Base-by-base conservation (phyloP, 2,797 vertebrate species). In the Caiman crocodilus region DNA sequence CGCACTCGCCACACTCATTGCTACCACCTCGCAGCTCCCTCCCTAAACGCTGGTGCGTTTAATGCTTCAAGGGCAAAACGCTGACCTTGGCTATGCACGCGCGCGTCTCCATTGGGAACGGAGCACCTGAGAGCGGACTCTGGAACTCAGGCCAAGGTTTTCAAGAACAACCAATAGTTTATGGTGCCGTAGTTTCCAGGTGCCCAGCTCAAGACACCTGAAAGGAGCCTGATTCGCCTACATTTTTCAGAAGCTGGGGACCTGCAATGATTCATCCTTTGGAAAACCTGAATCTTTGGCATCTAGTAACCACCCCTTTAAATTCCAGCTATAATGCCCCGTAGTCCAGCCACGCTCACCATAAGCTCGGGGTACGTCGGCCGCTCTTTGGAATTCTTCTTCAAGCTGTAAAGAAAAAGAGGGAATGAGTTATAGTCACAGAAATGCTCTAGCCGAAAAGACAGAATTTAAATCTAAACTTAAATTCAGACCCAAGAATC, bases 321-420 rank as follows among this genome's bases (percentile, higher is more conserved):
- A 78, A 56, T 73, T 82, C 82, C 82, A 78, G 28, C 84, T 32
- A 6, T 10, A 18, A 26, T 6, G 57, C 4, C 1, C 14, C 80
- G 67, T 28, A 4, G 50, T 12, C 28, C 65, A 83, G 84, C 14
- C 78, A 90, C 77, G 98, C 99, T 98, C 97, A 99, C 99, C 99
- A 99, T 99, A 98, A 99, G 99, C 97, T 99, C 99, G 97, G 99
- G 98, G 95, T 99, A 99, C 10, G 98, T 99, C 90, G 99, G 99
- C 96, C 99, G 98, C 96, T 99, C 99, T 98, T 98, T 99, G 98
- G 99, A 99, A 98, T 99, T 99, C 98, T 99, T 99, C 99, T 99
- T 99, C 97, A 99, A 99, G 98, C 99, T 99, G 98, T 93, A 96
- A 97, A 26, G 67, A 89, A 78, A 95, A 80, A 85, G 88, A 69